Evolutionary conservation across 2,797 vertebrate genomes (phyloP), one percentile per base, ranked within the genome.

Genomic region (Hippocampus kuda): DNA sequence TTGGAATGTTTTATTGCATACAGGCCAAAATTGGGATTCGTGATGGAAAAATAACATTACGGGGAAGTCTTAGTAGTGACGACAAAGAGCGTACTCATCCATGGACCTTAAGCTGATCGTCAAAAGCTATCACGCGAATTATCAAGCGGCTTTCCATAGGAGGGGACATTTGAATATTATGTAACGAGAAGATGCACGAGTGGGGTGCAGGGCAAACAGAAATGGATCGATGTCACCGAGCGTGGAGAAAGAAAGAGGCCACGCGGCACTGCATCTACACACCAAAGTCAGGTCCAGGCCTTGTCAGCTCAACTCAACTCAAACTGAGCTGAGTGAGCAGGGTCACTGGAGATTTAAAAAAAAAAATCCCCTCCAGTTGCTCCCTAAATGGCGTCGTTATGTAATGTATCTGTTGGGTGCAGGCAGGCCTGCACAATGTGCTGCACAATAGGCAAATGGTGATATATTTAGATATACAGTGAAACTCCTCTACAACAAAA

Each of bases 331-430:
- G 71, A 57, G 80, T 83, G 82, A 87, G 82, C 76, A 10, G 68
- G 49, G 78, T 86, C 79, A 71, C 72, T 77, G 86, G 81, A n/a
- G 7, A 38, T 38, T 8, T 1, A 8, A 75, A 68, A 81, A 88
- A 15, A n/a, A 86, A 85, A 86, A 81, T 86, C 75, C 70, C 70
- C 67, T 84, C 81, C 81, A 67, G 53, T 72, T 84, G 81, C 80
- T 75, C 80, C 60, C 60, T 75, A 86, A 82, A 76, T 76, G 81
- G 75, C 46, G 79, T 68, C 15, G 79, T 89, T 89, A 87, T 48
- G 70, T 86, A 90, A 90, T 44, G 67, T 7, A 68, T 62, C 72
- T 68, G 79, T 68, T 66, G 64, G 69, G 80, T 75, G 76, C 30
- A 42, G 74, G 79, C 70, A 64, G 80, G 78, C 81, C 78, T 73